Percentiles rank a stretch among this genome's conserved stretches.
These are phyloP conservation scores for Zootermopsis nevadensis DNA, from an alignment of 2,888 invertebrate genomes.

Conservation along the genomic window DNA sequence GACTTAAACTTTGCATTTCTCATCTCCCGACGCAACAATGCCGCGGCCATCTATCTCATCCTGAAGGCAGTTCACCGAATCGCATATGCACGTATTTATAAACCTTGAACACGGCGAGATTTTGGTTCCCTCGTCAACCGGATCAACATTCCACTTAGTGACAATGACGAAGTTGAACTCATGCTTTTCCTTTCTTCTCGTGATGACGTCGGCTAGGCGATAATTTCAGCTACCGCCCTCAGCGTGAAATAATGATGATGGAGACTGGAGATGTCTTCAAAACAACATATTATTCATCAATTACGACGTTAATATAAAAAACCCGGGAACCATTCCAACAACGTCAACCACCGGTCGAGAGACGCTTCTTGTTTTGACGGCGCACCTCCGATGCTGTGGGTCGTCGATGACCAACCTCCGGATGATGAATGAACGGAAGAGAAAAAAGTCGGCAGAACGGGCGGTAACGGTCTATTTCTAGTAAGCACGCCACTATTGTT, in stretches of 20 bases:
- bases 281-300: slow-evolving; percentile 27
- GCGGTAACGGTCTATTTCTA: neutral
- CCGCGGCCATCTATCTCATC: no score
- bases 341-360: neutral
- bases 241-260: slow-evolving; percentile 2
- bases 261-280: slow-evolving; percentile 13
- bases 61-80: neutral
- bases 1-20: no score
- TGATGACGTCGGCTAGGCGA: neutral
- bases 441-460: neutral
- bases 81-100: neutral
- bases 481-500: no score
- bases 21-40: no score
- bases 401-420: neutral
- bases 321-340: slow-evolving; percentile 19
- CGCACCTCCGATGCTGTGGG: neutral
- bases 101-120: neutral
- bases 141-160: neutral
- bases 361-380: neutral
- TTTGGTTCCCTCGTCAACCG: slow-evolving; percentile 1
- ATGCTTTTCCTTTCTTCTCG: neutral
- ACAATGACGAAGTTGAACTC: neutral
- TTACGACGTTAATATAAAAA: neutral
- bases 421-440: neutral
- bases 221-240: slow-evolving; percentile 4